Evolutionary conservation across 2,113 vertebrate genomes (phyloP).

Genomic region (Perca flavescens): DNA sequence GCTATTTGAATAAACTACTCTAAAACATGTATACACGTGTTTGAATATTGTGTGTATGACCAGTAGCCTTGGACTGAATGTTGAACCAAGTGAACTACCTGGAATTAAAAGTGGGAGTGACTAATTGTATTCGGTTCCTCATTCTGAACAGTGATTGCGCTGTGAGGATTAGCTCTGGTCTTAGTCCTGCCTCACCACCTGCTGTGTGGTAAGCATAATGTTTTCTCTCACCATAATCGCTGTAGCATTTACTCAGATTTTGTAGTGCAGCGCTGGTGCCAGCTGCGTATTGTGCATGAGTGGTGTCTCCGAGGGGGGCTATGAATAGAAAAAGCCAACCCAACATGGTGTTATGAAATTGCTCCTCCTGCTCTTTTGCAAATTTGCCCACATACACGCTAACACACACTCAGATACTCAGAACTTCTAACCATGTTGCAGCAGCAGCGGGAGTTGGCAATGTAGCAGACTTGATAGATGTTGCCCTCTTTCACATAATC

Average conservation of each 20-base stretch:
- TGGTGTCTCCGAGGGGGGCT: conserved; percentile 37
- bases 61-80: not conserved
- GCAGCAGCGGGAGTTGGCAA: conserved; percentile 36
- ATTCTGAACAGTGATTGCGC: conserved; percentile 31
- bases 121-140: conserved; percentile 27
- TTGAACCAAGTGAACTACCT: conserved; percentile 16
- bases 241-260: conserved; percentile 51
- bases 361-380: conserved; percentile 43
- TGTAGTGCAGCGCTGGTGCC: conserved; percentile 25
- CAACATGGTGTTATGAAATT: conserved; percentile 54
- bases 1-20: not conserved
- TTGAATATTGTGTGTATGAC: not conserved
- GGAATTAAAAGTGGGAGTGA: conserved; percentile 39
- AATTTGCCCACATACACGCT: conserved; percentile 14
- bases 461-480: conserved; percentile 66
- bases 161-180: conserved; percentile 61
- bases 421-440: conserved; percentile 44
- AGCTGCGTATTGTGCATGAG: conserved; percentile 38
- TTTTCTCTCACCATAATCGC: conserved; percentile 56
- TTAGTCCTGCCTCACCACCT: conserved; percentile 62
- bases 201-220: conserved; percentile 55
- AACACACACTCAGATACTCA: not conserved
- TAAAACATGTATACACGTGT: not conserved
- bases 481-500: conserved; percentile 53
- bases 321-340: conserved; percentile 49